Evolutionary conservation across 2,888 invertebrate species (phyloP).

Genomic region (Eupithecia insigniata): DNA sequence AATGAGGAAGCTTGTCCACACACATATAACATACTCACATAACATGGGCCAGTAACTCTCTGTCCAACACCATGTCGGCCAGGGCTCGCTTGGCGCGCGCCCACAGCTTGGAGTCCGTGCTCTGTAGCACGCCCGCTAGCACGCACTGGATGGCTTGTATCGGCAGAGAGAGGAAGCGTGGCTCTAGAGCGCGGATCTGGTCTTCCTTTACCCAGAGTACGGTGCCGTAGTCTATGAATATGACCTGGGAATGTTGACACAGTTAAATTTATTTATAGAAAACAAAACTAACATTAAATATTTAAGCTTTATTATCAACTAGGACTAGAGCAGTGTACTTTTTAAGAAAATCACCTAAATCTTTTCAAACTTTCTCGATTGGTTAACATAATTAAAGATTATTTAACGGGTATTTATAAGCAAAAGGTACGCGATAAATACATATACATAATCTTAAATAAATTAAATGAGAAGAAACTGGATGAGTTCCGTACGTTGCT

Average conservation of each 20-base stretch:
- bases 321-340: no score
- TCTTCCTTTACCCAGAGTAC: slow-evolving; percentile 77
- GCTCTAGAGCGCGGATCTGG: slow-evolving; percentile 82
- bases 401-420: no score
- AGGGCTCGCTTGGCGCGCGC: slow-evolving; percentile 47
- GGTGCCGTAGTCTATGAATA: slow-evolving; percentile 89
- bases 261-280: not conserved
- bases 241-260: slow-evolving; percentile 68
- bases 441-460: no score
- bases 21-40: slow-evolving; percentile 55
- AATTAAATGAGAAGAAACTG: no score
- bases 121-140: slow-evolving; percentile 70
- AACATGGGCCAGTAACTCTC: slow-evolving; percentile 57
- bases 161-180: slow-evolving; percentile 80
- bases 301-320: no score
- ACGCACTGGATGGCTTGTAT: slow-evolving; percentile 83
- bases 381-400: no score
- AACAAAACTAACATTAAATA: not conserved
- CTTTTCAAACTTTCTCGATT: no score
- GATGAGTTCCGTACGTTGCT: no score
- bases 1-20: slow-evolving; percentile 58
- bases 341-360: no score
- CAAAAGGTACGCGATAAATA: no score
- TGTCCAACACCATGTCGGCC: slow-evolving; percentile 50
- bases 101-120: slow-evolving; percentile 48